A percentile compares a stretch with the other conserved stretches of the same genome.
Evolutionary conservation across 2,797 vertebrate genomes (phyloP).

Genomic region (Chelon auratus): DNA sequence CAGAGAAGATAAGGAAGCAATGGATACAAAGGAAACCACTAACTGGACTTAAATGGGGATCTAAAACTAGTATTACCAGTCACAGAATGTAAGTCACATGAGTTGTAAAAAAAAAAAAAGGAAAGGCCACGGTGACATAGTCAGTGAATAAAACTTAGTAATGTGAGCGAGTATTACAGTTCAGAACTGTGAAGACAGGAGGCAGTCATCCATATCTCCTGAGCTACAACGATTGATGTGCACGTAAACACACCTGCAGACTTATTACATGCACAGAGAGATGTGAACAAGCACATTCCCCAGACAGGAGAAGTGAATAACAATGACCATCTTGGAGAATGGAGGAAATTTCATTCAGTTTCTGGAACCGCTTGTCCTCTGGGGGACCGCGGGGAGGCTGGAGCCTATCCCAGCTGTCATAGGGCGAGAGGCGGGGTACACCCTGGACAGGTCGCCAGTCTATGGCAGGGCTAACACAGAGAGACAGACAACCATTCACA

Average conservation of each 20-base stretch:
- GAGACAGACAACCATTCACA: too few relatives aligned
- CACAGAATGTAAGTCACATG: not conserved
- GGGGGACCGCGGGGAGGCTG: too few relatives aligned
- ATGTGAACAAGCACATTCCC: not conserved
- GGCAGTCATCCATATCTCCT: slow-evolving; percentile 44
- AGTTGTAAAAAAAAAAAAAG: not conserved
- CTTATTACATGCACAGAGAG: slow-evolving; percentile 1
- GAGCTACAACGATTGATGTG: slow-evolving; percentile 28
- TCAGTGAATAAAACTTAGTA: slow-evolving; percentile 14
- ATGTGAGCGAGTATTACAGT: not conserved
- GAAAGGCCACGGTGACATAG: not conserved
- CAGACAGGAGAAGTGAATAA: too few relatives aligned
- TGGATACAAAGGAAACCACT: not conserved
- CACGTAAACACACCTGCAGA: slow-evolving; percentile 31
- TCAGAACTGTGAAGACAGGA: slow-evolving; percentile 22
- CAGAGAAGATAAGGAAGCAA: too few relatives aligned
- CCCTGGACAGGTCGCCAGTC: too few relatives aligned
- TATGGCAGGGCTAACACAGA: too few relatives aligned
- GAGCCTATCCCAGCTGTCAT: too few relatives aligned
- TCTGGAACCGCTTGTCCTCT: too few relatives aligned
- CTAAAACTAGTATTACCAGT: too few relatives aligned
- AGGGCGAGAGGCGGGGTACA: too few relatives aligned
- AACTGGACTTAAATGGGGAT: not conserved
- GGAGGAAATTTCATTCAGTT: too few relatives aligned
- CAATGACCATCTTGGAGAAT: too few relatives aligned